Percentiles rank a stretch among this genome's conserved stretches.
These are phyloP conservation scores for Bryconaethiops microstoma DNA, from an alignment of 2,797 vertebrate species.

Conservation along the genomic window DNA sequence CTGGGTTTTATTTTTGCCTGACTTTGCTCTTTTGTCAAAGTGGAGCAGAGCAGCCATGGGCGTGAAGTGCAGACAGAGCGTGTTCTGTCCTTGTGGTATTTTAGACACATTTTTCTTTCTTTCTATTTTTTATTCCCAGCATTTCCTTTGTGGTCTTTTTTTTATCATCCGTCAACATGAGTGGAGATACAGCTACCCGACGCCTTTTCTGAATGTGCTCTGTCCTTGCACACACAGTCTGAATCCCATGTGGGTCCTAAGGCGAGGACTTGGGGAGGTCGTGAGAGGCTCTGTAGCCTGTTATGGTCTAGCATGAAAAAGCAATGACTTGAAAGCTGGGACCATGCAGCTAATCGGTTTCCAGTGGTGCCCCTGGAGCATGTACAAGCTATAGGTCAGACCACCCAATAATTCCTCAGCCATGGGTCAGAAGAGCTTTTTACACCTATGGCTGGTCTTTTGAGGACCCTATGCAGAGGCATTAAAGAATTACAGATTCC, in stretches of 20 bases:
- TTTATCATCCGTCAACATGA: conserved; percentile 15
- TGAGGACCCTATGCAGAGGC: not conserved
- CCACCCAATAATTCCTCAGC: not conserved
- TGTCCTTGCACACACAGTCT: conserved; percentile 24
- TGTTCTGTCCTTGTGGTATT: conserved; percentile 38
- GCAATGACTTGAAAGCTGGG: conserved; percentile 2
- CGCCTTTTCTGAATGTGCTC: not conserved
- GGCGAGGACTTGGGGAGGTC: conserved; percentile 20
- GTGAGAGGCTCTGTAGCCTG: conserved; percentile 2
- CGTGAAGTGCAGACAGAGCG: not conserved
- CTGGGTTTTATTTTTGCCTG: conserved; percentile 26
- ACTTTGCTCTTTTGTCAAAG: conserved; percentile 34
- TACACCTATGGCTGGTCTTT: not conserved
- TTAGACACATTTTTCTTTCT: not conserved
- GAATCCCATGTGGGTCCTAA: conserved; percentile 17
- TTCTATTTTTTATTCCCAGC: conserved; percentile 2
- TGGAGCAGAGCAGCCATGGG: conserved; percentile 15
- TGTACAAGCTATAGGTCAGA: not conserved
- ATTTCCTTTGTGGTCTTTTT: conserved; percentile 26
- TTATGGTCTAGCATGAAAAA: conserved; percentile 28
- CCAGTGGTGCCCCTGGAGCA: not conserved
- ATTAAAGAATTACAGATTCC: not conserved
- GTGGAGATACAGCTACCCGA: conserved; percentile 5
- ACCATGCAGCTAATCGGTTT: conserved; percentile 11
- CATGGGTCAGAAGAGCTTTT: not conserved